Evolutionary conservation across 1,140 invertebrate genomes (phyloP).

Genomic region (Drosophila busckii): DNA sequence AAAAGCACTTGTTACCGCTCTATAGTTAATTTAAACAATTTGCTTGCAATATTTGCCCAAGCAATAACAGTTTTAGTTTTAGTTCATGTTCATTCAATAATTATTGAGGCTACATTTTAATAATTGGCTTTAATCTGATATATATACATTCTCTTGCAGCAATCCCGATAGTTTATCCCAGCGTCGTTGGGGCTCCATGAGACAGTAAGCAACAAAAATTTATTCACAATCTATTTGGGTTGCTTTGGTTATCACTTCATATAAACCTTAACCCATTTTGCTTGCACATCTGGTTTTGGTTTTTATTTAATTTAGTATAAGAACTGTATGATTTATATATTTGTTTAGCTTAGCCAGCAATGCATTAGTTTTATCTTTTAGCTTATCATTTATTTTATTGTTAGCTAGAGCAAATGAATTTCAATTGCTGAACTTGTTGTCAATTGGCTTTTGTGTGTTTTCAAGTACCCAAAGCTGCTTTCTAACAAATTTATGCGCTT

Average conservation of each 20-base stretch:
- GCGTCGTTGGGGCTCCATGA: constrained; percentile 87
- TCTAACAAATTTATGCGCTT: constrained; percentile 35
- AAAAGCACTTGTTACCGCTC: too few species aligned
- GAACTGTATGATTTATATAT: neutral
- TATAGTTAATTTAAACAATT: too few species aligned
- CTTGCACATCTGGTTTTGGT: constrained; percentile 49
- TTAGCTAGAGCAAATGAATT: neutral
- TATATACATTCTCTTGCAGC: constrained; percentile 78
- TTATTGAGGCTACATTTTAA: too few species aligned
- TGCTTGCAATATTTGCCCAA: too few species aligned
- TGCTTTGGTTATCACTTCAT: constrained; percentile 24
- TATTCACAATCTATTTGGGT: constrained; percentile 1
- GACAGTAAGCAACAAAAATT: constrained; percentile 83
- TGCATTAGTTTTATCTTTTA: neutral
- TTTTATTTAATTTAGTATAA: neutral
- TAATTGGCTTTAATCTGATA: constrained; percentile 24
- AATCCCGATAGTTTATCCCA: constrained; percentile 85
- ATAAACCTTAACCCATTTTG: constrained; percentile 29
- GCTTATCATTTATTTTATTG: constrained; percentile 1
- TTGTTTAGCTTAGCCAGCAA: neutral
- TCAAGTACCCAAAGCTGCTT: constrained; percentile 7
- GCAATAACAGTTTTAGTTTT: too few species aligned
- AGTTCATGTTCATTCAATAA: too few species aligned
- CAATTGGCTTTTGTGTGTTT: neutral
- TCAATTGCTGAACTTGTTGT: constrained; percentile 16